phyloP scores from a whole-genome alignment of 1,140 invertebrate species.

The Drosophila obscura region DNA sequence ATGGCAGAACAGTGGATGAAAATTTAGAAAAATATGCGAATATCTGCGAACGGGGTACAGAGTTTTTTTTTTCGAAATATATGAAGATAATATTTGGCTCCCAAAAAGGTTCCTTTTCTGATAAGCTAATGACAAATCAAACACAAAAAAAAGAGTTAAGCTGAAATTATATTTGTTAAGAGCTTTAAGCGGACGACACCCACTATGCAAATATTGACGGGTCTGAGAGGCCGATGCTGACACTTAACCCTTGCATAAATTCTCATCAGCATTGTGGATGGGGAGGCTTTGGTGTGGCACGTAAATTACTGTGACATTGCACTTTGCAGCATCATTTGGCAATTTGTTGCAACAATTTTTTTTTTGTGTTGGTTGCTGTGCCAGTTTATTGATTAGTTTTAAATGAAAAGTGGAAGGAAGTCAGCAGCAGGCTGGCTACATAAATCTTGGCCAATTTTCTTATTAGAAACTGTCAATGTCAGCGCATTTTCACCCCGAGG shows the following conservation, averaged over 20 bases:
- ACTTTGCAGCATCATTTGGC: slow-evolving; percentile 73
- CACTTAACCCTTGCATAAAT: slow-evolving; percentile 79
- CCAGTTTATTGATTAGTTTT: slow-evolving; percentile 76
- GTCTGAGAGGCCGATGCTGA: slow-evolving; percentile 35
- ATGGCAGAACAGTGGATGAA: slow-evolving; percentile 43
- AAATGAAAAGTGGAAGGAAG: slow-evolving; percentile 64
- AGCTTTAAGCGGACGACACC: not conserved
- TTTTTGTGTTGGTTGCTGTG: slow-evolving; percentile 34
- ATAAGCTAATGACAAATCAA: no score
- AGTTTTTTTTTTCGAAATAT: no score
- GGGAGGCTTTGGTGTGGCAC: slow-evolving; percentile 48
- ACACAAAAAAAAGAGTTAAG: no score
- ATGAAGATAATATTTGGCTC: no score
- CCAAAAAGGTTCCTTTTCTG: no score
- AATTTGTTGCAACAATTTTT: slow-evolving; percentile 54
- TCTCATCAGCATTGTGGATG: slow-evolving; percentile 65
- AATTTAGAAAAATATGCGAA: not conserved
- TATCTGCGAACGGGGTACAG: not conserved
- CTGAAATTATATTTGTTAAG: no score
- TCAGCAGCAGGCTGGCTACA: slow-evolving; percentile 31
- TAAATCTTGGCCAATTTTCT: slow-evolving; percentile 73
- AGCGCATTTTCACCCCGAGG: slow-evolving; percentile 63
- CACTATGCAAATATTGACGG: slow-evolving; percentile 51
- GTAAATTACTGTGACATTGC: slow-evolving; percentile 82
- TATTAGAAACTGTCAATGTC: slow-evolving; percentile 79